Evolutionary conservation across 2,113 vertebrate genomes (phyloP).

Genomic region (Corvus hawaiiensis): DNA sequence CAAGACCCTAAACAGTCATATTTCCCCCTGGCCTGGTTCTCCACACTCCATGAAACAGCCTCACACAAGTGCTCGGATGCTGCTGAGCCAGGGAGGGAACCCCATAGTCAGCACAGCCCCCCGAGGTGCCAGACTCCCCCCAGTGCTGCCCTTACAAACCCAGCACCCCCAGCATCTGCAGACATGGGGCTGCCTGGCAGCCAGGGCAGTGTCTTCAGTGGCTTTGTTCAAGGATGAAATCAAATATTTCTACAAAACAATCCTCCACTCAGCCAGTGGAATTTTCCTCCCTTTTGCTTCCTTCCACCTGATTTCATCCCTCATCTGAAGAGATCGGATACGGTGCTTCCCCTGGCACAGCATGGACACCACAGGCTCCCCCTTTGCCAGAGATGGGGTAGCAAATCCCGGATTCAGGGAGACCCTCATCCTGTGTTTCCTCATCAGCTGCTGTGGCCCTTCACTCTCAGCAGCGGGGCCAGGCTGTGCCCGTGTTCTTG

Average conservation of each 20-base stretch:
- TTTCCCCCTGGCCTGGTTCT: not conserved
- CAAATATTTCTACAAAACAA: not conserved
- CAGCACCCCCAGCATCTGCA: not conserved
- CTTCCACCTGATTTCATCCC: not conserved
- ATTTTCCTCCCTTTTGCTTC: not conserved
- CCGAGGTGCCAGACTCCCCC: accelerated
- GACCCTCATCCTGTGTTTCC: accelerated
- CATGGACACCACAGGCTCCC: accelerated
- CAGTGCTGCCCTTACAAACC: not conserved
- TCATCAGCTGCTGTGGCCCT: not conserved
- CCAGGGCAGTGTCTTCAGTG: not conserved
- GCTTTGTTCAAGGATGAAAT: not conserved
- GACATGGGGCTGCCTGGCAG: accelerated
- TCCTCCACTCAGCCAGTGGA: not conserved
- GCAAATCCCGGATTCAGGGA: not conserved
- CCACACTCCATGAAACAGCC: not conserved
- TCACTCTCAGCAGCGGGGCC: not conserved
- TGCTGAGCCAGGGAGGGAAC: not conserved
- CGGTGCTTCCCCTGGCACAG: not conserved
- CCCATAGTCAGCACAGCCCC: not conserved
- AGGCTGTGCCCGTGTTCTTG: not conserved
- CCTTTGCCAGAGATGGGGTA: not conserved
- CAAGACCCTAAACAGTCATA: not conserved
- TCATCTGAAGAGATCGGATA: not conserved
- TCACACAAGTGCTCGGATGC: accelerated